Base-by-base conservation (phyloP, 1,140 invertebrate genomes). In the Drosophila lowei region DNA sequence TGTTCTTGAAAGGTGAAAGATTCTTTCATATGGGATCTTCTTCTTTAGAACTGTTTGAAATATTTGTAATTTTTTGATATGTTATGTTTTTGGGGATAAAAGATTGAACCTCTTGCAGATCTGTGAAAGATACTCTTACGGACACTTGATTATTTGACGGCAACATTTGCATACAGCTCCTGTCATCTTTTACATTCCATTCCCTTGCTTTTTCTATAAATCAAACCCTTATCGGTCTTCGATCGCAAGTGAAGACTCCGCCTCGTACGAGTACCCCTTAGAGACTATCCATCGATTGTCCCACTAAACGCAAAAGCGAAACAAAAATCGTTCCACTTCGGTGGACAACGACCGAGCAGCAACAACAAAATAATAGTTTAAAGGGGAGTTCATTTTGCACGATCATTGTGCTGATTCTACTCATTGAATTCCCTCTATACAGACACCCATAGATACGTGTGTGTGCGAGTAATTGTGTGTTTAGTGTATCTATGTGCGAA, bases 371-470 rank as follows among this genome's bases (percentile, higher is more conserved):
- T 48, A 61, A 73, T 41, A 63, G 67, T 55, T 61, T 60, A 73
- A 46, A 71, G 65, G 63, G 70, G 66, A 77, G 71, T 77, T 77
- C 65, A 81, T 72, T 83, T 84, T 83, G 79, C 71, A 62, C 65
- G 79, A 83, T 83, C 79, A 83, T 81, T 83, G 79, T 73, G 73
- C 79, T 81, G 71, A 78, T 75, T 83, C 64, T 68, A 77, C 64
- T 77, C 73, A 77, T 73, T 81, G 59, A 74, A 65, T 70, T 81
- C 28, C 50, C 41, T 72, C 56, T 49, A 79, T 13, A 13, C 4
- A 25, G 0, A 25, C 5, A 25, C 23, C 5, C 34, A 3, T 9
- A 30, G 2, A 18, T 59, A 46, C 59, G 11, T 34, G 23, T 42
- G 16, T 30, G 62, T 53, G 34, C 43, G 21, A 52, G 59, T 46